Conservation (phyloP, 2,888 invertebrate genomes). For the Tryphoninae sp. region DNA sequence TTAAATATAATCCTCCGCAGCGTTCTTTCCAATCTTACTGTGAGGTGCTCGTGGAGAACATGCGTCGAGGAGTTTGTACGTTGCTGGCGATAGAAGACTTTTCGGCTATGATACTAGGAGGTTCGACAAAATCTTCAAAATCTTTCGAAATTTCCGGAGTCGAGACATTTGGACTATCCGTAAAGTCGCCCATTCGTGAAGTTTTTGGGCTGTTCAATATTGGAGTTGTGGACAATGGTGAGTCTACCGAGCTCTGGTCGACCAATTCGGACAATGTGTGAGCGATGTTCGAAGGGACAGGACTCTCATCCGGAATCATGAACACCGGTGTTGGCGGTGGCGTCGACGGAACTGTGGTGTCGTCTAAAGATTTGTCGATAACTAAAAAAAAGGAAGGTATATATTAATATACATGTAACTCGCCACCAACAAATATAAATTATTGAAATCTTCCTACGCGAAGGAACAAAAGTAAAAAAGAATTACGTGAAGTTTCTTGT, state of each 20-base stretch:
- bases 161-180: slow-evolving; percentile 25
- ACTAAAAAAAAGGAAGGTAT: slow-evolving; percentile 27
- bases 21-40: slow-evolving; percentile 66
- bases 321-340: slow-evolving; percentile 75
- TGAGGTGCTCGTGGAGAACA: slow-evolving; percentile 61
- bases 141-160: slow-evolving; percentile 52
- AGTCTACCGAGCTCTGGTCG: slow-evolving; percentile 23
- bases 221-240: slow-evolving; percentile 13
- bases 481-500: slow-evolving; percentile 41
- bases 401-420: neutral
- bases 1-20: neutral
- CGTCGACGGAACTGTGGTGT: slow-evolving; percentile 69
- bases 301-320: slow-evolving; percentile 62
- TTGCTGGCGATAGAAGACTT: slow-evolving; percentile 19
- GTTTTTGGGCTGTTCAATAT: slow-evolving; percentile 20
- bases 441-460: neutral
- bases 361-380: slow-evolving; percentile 46
- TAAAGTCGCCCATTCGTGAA: neutral
- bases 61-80: slow-evolving; percentile 49
- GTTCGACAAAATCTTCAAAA: slow-evolving; percentile 15
- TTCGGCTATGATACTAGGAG: slow-evolving; percentile 10
- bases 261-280: slow-evolving; percentile 39
- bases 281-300: slow-evolving; percentile 54
- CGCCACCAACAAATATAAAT: neutral
- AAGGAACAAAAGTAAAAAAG: slow-evolving; percentile 5